Evolutionary conservation across 2,888 invertebrate genomes (phyloP), one percentile per base, ranked within the genome.

Genomic region (Diaphora mendica): DNA sequence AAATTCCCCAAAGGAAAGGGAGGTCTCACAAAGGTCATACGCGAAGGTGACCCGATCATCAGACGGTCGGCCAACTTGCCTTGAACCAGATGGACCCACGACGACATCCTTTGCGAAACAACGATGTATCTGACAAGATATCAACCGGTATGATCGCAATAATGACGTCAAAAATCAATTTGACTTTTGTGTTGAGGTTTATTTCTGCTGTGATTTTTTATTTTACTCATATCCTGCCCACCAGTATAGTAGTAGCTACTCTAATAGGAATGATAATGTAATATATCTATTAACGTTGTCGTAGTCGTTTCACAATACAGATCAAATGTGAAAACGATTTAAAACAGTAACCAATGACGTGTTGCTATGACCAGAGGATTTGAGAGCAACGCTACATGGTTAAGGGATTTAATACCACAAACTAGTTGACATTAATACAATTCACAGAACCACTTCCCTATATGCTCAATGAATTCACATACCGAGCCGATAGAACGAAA

Each of bases 11-110:
- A 88, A 91, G 87, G 92, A 92, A 93, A 92, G 91, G 92, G 86
- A 90, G 90, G 90, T 91, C 89, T 87, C 62, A 73, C 82, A 91
- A 91, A 94, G 94, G 94, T 93, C 92, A 90, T 73, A 75, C 76
- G 79, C 84, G 93, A 94, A 94, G 93, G 93, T 91, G 90, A 92
- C 90, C 88, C 86, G 90, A 91, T 86, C 90, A 90, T 91, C 90
- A 84, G 87, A 81, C 88, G 86, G 82, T 82, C 82, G 84, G 82
- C 86, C 82, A 62, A 91, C 88, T 92, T 78, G 88, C 94, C 94
- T 94, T 94, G 94, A 92, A 92, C 94, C 88, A 92, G 87, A 92
- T 93, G 89, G 82, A 85, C 81, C 80, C 68, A 73, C 78, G 74
- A 82, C 82, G 84, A 87, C 88, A 88, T 90, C 87, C 83, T 88